Evolutionary conservation across 2,888 invertebrate genomes (phyloP), one percentile per base, ranked within the genome.

Genomic region (Cylindroiulus punctatus): DNA sequence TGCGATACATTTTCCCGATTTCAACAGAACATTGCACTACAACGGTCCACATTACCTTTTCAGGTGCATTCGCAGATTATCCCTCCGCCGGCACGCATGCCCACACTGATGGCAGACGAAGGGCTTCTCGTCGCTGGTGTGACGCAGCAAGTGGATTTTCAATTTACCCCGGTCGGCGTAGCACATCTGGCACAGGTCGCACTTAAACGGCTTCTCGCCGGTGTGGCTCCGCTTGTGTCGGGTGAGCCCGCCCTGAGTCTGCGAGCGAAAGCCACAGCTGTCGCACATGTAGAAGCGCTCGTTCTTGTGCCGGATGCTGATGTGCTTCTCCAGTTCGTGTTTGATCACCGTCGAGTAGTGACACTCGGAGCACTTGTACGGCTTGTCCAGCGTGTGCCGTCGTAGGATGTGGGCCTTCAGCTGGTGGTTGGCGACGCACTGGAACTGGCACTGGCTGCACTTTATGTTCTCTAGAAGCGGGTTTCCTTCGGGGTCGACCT

Each of bases 141-240:
- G 90, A 65, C 89, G 88, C 87, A 89, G 88, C 81, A 89, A 85
- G 88, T 90, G 90, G 44, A 89, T 89, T 36, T 88, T 88, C 14
- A 90, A 87, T 36, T 90, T 85, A 82, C 90, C 89, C 65, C 88
- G 88, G 86, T 90, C 90, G 0, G 90, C 90, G 85, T 89, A 90
- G 76, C 86, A 86, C 52, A 87, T 83, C 1, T 88, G 87, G 87
- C 90, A 90, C 36, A 84, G 87, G 26, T 87, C 87, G 85, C 90
- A 90, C 52, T 88, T 86, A 85, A 88, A 89, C 2, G 90, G 90
- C 84, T 89, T 89, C 19, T 87, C 86, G 57, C 88, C 88, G 7
- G 87, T 87, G 87, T 90, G 90, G 52, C 89, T 88, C 84, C 86
- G 47, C 32, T 86, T 52, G 36, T 86, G 86, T 12, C 86, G 42